Evolutionary conservation across 2,888 invertebrate species (phyloP).

Genomic region (Parelbella ahira): DNA sequence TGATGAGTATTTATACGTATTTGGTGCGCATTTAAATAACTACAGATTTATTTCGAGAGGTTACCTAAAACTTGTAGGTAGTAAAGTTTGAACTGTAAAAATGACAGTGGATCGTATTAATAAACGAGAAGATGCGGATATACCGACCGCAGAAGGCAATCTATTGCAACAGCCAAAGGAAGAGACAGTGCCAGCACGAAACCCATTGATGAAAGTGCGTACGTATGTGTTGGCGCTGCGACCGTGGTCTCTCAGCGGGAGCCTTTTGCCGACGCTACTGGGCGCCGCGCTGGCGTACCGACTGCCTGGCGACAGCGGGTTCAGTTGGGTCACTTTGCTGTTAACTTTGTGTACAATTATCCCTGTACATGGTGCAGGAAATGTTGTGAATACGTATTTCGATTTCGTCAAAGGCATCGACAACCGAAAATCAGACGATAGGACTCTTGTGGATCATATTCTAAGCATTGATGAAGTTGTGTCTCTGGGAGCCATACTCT

Average conservation of each 20-base stretch:
- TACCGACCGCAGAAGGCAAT: constrained; percentile 63
- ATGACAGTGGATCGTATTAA: constrained; percentile 36
- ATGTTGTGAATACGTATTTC: constrained; percentile 97
- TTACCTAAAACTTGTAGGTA: constrained; percentile 7
- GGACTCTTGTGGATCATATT: constrained; percentile 96
- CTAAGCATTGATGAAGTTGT: constrained; percentile 87
- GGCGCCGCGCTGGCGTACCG: constrained; percentile 95
- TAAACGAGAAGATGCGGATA: constrained; percentile 55
- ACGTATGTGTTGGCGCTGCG: constrained; percentile 93
- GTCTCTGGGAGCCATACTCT: constrained; percentile 92
- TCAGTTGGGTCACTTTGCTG: constrained; percentile 89
- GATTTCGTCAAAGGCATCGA: constrained; percentile 97
- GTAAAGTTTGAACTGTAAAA: constrained; percentile 6
- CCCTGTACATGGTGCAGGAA: constrained; percentile 97
- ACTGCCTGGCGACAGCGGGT: constrained; percentile 85
- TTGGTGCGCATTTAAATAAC: neutral
- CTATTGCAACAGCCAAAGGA: constrained; percentile 68
- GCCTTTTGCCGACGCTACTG: constrained; percentile 93
- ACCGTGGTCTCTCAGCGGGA: constrained; percentile 96
- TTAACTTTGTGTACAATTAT: constrained; percentile 92
- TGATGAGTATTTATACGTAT: neutral
- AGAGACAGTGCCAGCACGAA: constrained; percentile 49
- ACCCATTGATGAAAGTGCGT: constrained; percentile 90
- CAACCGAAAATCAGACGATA: constrained; percentile 94
- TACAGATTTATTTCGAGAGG: constrained; percentile 10